Evolutionary conservation across 2,797 vertebrate species (phyloP).

Genomic region (Lagocephalus sceleratus): DNA sequence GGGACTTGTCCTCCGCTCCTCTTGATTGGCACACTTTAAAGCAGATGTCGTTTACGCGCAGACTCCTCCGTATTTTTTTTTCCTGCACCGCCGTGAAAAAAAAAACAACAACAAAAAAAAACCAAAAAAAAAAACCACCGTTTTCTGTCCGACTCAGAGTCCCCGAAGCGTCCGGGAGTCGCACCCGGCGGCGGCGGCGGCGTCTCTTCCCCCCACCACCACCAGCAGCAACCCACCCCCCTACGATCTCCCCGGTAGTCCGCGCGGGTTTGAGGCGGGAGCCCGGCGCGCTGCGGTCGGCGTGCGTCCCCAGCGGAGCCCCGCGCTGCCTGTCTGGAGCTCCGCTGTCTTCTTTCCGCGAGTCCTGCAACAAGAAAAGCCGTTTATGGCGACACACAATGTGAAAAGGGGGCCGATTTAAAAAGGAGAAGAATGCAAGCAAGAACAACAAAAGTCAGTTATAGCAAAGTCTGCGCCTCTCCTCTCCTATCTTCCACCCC

Average conservation of each 20-base stretch:
- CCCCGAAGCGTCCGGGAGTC: constrained; percentile 12
- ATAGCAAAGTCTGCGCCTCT: constrained; percentile 81
- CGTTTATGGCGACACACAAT: constrained; percentile 95
- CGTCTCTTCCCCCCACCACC: no score
- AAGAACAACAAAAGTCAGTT: constrained; percentile 99
- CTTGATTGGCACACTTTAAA: constrained; percentile 84
- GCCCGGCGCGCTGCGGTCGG: constrained; percentile 23
- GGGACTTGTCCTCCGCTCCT: constrained; percentile 80
- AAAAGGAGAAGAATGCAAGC: constrained; percentile 95
- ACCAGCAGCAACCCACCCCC: no score
- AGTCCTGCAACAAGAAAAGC: constrained; percentile 94
- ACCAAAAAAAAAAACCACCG: no score
- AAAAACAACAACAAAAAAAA: no score
- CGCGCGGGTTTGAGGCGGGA: constrained; percentile 43
- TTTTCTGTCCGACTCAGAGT: no score
- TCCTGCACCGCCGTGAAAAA: background rate
- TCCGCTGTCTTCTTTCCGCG: constrained; percentile 73
- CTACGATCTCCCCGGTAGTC: constrained; percentile 47
- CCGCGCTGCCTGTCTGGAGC: constrained; percentile 63
- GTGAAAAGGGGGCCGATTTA: constrained; percentile 95
- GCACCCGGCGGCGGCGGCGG: background rate
- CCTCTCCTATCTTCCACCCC: constrained; percentile 84
- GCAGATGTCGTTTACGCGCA: constrained; percentile 47
- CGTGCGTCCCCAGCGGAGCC: constrained; percentile 67
- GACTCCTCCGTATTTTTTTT: constrained; percentile 4